Base-by-base conservation (phyloP, 92 coral and sea anemone genomes). In the Porites lobata region DNA sequence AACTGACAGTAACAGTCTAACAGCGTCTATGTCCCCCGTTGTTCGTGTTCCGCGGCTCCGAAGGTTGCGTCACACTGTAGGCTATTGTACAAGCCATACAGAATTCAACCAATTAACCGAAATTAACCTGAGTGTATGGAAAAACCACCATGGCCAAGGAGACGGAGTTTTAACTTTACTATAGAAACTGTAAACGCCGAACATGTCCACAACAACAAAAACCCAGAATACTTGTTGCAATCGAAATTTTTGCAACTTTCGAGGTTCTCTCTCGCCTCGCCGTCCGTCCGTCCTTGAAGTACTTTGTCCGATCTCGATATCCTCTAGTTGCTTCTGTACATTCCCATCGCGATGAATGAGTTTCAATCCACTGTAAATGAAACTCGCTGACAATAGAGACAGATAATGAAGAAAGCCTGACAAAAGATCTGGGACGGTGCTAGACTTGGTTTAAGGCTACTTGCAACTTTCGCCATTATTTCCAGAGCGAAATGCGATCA, bases 81-180 rank as follows among this genome's bases (percentile, higher is more conserved):
- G 96, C 93, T 79, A 94, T 86, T 5, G 94, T 89, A 4, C 75
- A 47, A 3, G 90, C 95, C 90, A 94, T 90, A 6, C 71, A 56
- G 62, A 92, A 89, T 73, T 94, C 96, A 24, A 87, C 70, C 56
- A 22, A 22, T 22, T 22, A 94, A 57, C 8, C 96, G 88, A 79
- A 86, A 21, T 21, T 21, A 92, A 56, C 92, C 47, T 22, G 24
- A 22, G 24, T 15, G 95, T 92, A 76, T 89, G 89, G 65, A 86
- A 92, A 3, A 24, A 50, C 94, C 92, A 95, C 96, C 93, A 95
- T 15, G 91, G 94, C 98, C 98, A 93, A 11, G 98, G 98, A 2
- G 86, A 32, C 17, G 92, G 93, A n/a, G 84, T 77, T 1, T 82
- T 92, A 15, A 9, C 64, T 63, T 17, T 78, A 53, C 81, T 72